Conservation (phyloP, 2,113 vertebrate genomes). For the Capricornis sumatraensis region DNA sequence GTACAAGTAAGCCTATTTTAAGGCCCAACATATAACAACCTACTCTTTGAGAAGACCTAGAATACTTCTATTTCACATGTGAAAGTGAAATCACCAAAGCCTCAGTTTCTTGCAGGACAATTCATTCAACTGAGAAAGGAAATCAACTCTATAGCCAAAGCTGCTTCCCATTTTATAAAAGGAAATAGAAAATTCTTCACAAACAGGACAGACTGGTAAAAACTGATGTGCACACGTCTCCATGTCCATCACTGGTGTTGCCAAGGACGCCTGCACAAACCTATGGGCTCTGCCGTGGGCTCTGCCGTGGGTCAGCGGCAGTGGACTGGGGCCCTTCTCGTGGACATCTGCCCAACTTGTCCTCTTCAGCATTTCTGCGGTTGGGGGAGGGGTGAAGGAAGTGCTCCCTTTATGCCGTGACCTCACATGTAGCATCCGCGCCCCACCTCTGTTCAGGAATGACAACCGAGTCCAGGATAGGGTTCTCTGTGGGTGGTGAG, state of each 20-base stretch:
- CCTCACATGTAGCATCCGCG: accelerated
- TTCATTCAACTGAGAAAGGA: not conserved
- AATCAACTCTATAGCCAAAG: not conserved
- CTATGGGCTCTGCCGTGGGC: no score
- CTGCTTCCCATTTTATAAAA: not conserved
- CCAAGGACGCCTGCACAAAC: not conserved
- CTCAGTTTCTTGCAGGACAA: not conserved
- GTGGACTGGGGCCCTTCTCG: accelerated
- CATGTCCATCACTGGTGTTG: not conserved
- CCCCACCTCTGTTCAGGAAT: not conserved
- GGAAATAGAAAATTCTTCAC: not conserved
- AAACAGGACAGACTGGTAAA: not conserved
- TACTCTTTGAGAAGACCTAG: not conserved
- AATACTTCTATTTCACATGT: not conserved
- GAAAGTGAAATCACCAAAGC: not conserved
- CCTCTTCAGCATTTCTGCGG: not conserved
- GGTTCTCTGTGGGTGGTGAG: accelerated
- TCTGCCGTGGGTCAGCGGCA: not conserved
- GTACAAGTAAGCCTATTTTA: not conserved
- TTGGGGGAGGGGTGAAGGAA: not conserved
- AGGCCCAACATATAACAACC: not conserved
- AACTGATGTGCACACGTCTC: not conserved
- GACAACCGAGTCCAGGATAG: accelerated
- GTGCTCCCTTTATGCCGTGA: not conserved
- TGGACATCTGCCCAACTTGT: accelerated